Percentiles rank a stretch among this genome's conserved stretches.
These are phyloP conservation scores for Drosophila quinaria DNA, from an alignment of 2,888 invertebrate genomes.

Conservation along the genomic window DNA sequence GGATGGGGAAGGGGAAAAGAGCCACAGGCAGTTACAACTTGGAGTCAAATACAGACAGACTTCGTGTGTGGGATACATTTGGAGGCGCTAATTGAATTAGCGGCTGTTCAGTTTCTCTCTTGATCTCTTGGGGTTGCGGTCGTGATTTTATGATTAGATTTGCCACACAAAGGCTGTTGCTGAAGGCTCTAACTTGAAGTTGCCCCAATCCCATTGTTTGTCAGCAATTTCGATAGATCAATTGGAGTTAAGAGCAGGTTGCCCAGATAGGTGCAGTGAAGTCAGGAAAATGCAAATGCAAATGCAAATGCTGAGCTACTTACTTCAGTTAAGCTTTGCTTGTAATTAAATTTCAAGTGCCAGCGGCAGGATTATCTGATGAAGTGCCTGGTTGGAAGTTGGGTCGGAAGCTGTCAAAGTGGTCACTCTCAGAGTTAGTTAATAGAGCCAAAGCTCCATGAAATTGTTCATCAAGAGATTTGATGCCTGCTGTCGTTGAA, in stretches of 20 bases:
- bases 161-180: constrained; percentile 6
- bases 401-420: not conserved
- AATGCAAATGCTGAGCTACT: constrained; percentile 16
- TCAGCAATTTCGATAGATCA: not conserved
- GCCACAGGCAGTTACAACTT: constrained; percentile 31
- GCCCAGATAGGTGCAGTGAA: not conserved
- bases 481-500: constrained; percentile 18
- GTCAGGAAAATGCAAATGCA: not conserved
- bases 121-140: constrained; percentile 21
- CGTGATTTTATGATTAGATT: constrained; percentile 64
- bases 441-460: constrained; percentile 60
- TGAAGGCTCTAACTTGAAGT: not conserved
- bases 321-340: constrained; percentile 34
- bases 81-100: constrained; percentile 73
- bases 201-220: constrained; percentile 17
- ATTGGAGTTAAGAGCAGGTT: constrained; percentile 1
- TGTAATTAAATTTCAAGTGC: constrained; percentile 71
- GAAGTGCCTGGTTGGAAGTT: constrained; percentile 1
- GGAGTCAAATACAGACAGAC: constrained; percentile 43
- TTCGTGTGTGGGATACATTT: constrained; percentile 51
- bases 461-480: constrained; percentile 63
- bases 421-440: constrained; percentile 26
- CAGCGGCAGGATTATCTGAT: constrained; percentile 29
- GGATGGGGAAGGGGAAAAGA: not conserved
- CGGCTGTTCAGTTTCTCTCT: constrained; percentile 34